Evolutionary conservation across 2,797 vertebrate genomes (phyloP).

Genomic region (Chelon auratus): DNA sequence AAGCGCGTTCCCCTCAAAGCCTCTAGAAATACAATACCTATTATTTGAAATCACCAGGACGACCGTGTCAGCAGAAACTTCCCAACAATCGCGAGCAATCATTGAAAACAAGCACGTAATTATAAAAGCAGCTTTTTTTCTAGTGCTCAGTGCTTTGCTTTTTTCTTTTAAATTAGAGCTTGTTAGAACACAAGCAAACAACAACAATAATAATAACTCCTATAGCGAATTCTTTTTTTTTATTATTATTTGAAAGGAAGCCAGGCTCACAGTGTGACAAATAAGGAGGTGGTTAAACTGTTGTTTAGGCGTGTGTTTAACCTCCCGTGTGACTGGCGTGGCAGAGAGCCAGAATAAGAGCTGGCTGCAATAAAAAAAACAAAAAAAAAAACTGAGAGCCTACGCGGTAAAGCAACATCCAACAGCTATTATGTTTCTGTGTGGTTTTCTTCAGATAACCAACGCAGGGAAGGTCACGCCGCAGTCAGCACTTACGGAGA

Average conservation of each 20-base stretch:
- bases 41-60: background rate
- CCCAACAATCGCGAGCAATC: background rate
- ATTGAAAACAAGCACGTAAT: conserved; percentile 10
- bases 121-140: background rate
- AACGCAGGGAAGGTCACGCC: background rate
- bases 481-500: background rate
- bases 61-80: background rate
- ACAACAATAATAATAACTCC: background rate
- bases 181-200: conserved; percentile 1
- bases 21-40: background rate
- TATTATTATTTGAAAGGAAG: conserved; percentile 13
- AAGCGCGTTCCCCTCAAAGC: background rate
- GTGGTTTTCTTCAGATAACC: conserved; percentile 19
- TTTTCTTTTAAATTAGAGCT: conserved; percentile 18
- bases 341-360: conserved; percentile 52
- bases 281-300: conserved; percentile 44
- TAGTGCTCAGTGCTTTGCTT: background rate
- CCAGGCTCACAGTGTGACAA: conserved; percentile 27
- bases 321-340: conserved; percentile 48
- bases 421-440: conserved; percentile 17
- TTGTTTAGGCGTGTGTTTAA: conserved; percentile 59
- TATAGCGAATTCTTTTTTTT: background rate
- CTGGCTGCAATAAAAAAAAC: conserved; percentile 46
- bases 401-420: conserved; percentile 3
- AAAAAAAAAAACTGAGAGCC: conserved; percentile 2